Base-by-base conservation (phyloP, 2,888 invertebrate species). In the Leptopilina syphax region DNA sequence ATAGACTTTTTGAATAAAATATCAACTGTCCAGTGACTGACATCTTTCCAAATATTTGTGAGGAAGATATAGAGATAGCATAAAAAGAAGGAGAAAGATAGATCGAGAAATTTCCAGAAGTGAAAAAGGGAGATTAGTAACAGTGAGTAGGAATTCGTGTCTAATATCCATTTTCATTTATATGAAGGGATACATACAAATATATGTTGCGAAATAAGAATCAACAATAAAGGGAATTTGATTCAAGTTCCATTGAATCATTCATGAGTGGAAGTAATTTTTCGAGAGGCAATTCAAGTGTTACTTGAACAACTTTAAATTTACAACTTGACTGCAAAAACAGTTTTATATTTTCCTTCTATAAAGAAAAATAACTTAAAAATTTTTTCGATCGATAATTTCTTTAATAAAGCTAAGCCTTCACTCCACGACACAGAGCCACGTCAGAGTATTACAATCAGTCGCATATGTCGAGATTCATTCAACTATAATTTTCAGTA, bases 1-100 rank as follows among this genome's bases (percentile, higher is more conserved):
- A 18, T 13, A 13, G 54, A 27, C 27, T 13, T 70, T 54, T 50
- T 70, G 70, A 27, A 70, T 70, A 70, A 70, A 70, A 70, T 70
- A 70, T 54, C 3, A 7, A 54, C 3, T 7, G 70, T 70, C 54
- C 54, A 24, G 34, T 27, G 24, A 12, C 70, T 54, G n/a, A 54
- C 54, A 13, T 70, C 54, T 70, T 54, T 27, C 8, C 34, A 54
- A 12, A 70, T 50, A 50, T 50, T 10, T 50, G 10, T 9, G 54
- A 70, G 70, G 18, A 50, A n/a, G 54, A 8, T 70, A 3, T 44
- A 8, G 44, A 44, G 44, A 44, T 34, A 34, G 34, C 34, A 34
- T 3, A 44, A 44, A 44, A 44, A 44, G 44, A 44, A 1, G 13
- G 27, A 34, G 50, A 68, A 27, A 24, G 24, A 65, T 0, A 9